Conservation (phyloP, 2,113 vertebrate genomes). For the Capreolus pygargus region DNA sequence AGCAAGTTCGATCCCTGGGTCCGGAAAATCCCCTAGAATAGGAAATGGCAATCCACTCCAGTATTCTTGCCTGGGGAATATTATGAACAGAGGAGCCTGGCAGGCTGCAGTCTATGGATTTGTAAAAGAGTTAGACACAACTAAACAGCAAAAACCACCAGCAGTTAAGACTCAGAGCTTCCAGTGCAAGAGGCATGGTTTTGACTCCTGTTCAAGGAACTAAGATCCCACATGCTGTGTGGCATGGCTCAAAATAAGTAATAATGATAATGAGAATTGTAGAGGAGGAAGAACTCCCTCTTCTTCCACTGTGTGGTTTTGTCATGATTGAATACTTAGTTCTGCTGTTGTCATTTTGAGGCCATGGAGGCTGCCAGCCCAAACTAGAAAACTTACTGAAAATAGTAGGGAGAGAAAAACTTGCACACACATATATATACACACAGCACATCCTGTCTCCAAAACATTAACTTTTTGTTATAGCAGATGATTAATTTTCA, state of each 20-base stretch:
- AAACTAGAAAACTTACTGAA: not conserved
- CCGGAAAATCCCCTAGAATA: not conserved
- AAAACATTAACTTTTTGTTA: not conserved
- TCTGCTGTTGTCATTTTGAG: not conserved
- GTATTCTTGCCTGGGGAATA: not conserved
- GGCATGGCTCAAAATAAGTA: rapidly evolving
- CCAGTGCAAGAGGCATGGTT: not conserved
- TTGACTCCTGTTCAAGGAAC: not conserved
- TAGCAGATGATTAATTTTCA: not conserved
- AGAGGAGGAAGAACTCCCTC: not conserved
- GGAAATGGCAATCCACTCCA: not conserved
- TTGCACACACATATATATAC: not conserved
- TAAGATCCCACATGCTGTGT: not conserved
- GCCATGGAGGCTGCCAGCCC: not conserved
- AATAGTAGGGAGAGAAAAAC: not conserved
- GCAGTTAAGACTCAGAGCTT: not conserved
- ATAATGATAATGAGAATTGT: not conserved
- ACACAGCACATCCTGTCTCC: not conserved
- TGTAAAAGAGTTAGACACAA: not conserved
- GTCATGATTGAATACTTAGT: not conserved
- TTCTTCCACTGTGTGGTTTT: not conserved
- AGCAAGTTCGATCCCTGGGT: not conserved
- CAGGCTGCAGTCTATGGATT: not conserved
- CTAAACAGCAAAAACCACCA: not conserved
- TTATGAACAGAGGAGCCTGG: not conserved